phyloP scores from a whole-genome alignment of 2,797 vertebrate genomes.

The Poecilia gillii region DNA sequence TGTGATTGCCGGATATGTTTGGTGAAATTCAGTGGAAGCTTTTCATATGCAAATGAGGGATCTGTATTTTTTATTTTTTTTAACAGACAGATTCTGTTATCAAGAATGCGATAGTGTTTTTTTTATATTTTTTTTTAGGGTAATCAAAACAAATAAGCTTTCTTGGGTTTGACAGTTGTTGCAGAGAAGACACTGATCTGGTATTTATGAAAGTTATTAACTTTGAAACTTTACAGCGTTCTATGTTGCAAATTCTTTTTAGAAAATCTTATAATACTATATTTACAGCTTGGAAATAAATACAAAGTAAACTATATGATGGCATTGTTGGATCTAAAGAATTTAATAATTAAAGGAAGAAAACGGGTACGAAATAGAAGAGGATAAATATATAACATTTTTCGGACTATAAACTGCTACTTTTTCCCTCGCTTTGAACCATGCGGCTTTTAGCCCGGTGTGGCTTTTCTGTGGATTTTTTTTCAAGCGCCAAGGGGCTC shows the following conservation, averaged over 20 bases:
- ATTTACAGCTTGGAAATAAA: background rate
- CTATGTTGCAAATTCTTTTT: background rate
- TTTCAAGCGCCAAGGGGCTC: too few species aligned
- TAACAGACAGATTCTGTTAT: conserved; percentile 12
- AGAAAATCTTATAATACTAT: background rate
- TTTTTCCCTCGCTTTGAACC: too few species aligned
- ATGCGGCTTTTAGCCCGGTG: too few species aligned
- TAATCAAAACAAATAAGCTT: background rate
- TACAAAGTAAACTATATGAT: background rate
- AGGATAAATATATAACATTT: background rate
- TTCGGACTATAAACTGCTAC: too few species aligned
- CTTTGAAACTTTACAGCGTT: background rate
- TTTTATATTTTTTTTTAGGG: background rate
- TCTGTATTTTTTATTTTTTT: conserved; percentile 24
- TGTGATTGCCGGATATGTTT: conserved; percentile 37
- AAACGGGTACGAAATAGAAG: background rate
- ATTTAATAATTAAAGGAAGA: background rate
- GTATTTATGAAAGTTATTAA: background rate
- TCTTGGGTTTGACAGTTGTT: background rate
- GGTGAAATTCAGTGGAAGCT: conserved; percentile 31
- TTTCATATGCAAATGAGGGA: conserved; percentile 39
- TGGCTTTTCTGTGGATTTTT: too few species aligned
- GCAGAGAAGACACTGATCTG: background rate
- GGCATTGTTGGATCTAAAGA: too few species aligned
- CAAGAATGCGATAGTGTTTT: background rate